Conservation (phyloP, 2,888 invertebrate genomes). For the Mimumesa dahlbomi region DNA sequence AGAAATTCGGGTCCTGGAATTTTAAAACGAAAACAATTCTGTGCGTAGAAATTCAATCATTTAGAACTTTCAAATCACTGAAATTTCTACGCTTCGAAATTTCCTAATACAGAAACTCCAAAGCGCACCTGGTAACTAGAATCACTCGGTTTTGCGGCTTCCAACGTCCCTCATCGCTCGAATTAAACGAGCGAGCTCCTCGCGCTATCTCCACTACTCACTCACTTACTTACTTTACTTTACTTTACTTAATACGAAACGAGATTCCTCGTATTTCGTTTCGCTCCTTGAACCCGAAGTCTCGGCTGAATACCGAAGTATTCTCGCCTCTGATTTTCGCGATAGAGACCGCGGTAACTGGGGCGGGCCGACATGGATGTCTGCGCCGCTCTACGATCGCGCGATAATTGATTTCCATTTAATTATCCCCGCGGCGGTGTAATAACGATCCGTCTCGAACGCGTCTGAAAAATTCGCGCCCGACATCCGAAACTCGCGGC, state of each 20-base stretch:
- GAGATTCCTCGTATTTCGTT: slow-evolving; percentile 64
- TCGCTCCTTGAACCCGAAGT: slow-evolving; percentile 60
- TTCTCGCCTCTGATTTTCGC: slow-evolving; percentile 36
- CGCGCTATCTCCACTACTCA: too few relatives aligned
- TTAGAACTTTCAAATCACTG: too few relatives aligned
- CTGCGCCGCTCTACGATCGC: slow-evolving; percentile 12
- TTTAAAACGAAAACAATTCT: too few relatives aligned
- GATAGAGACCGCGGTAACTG: slow-evolving; percentile 38
- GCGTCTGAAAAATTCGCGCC: background rate
- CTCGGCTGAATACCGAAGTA: slow-evolving; percentile 41
- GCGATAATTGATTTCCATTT: slow-evolving; percentile 48
- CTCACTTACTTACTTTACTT: too few relatives aligned
- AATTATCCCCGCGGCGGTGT: slow-evolving; percentile 31
- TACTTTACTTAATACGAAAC: slow-evolving; percentile 63
- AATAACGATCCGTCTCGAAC: slow-evolving; percentile 5
- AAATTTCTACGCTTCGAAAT: too few relatives aligned
- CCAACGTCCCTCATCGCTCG: slow-evolving; percentile 14
- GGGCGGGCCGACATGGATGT: slow-evolving; percentile 29
- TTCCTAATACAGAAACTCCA: slow-evolving; percentile 6
- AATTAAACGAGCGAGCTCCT: slow-evolving; percentile 16
- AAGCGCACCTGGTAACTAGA: slow-evolving; percentile 29
- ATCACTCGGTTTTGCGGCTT: slow-evolving; percentile 32
- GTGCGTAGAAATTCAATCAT: too few relatives aligned
- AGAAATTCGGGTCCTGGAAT: too few relatives aligned
- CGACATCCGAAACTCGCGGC: too few relatives aligned